A percentile compares a stretch with the other conserved stretches of the same genome.
Evolutionary conservation across 2,113 vertebrate genomes (phyloP).

Genomic region (Balaenoptera acutorostrata): DNA sequence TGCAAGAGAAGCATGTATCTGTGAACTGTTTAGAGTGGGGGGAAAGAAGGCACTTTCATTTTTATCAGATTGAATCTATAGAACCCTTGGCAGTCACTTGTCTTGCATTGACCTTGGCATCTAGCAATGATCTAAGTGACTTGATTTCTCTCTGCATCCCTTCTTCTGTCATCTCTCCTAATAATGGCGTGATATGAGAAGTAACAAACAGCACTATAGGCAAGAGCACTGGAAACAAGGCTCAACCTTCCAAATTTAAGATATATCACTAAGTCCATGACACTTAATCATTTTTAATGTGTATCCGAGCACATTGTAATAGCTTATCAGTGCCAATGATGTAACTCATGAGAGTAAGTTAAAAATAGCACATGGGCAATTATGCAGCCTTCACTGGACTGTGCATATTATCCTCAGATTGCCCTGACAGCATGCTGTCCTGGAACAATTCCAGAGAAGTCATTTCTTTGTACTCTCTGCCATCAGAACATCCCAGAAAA

Average conservation of each 20-base stretch:
- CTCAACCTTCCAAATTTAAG: neutral
- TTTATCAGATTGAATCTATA: neutral
- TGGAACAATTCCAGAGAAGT: slow-evolving; percentile 35
- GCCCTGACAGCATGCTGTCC: neutral
- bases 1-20: neutral
- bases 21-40: neutral
- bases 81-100: neutral
- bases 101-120: neutral
- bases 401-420: neutral
- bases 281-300: slow-evolving; percentile 47
- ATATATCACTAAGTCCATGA: neutral
- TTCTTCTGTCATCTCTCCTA: neutral
- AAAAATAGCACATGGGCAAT: slow-evolving; percentile 59
- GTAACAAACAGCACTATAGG: neutral
- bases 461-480: slow-evolving; percentile 8
- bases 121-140: neutral
- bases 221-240: neutral
- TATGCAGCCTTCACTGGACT: slow-evolving; percentile 8
- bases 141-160: neutral
- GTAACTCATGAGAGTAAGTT: slow-evolving; percentile 9
- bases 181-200: neutral
- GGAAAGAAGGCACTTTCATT: neutral
- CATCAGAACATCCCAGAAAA: neutral
- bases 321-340: neutral
- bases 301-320: neutral